Evolutionary conservation across 2,113 vertebrate species (phyloP), one percentile per base, ranked within the genome.

Genomic region (Henicopernis longicauda): DNA sequence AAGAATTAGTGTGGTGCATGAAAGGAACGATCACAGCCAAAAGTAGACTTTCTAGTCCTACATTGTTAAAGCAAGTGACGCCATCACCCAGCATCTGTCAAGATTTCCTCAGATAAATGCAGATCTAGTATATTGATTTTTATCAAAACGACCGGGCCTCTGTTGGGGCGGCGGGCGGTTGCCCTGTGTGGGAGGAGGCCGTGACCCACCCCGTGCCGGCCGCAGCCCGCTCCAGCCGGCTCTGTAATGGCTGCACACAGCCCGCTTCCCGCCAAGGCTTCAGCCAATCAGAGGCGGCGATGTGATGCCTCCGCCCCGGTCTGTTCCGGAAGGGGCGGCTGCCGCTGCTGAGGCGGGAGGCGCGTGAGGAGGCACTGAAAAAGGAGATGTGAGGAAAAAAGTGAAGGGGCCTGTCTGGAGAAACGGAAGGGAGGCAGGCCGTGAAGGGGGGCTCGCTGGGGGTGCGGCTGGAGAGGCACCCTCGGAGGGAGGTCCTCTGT

Each of bases 161-260:
- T 31, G 31, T 5, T 10, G 1, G 20, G 19, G 13, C 17, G 19
- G n/a, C 2, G 11, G 11, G 61, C 7, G 3, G 34, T 26, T 18
- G 25, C 36, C 29, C 17, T 12, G 22, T 23, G 57, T 16, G 16
- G 21, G 21, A 50, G 36, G 27, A 34, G 36, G 65, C 52, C 12
- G 1, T 57, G 15, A 31, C 17, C 10, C 1, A 5, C 47, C 26
- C 29, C 0, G 1, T 25, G 49, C 20, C 7, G 2, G 50, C 36
- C 8, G 11, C 27, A 20, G 52, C 54, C 6, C 7, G 11, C 17
- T 42, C n/a, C 45, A n/a, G 11, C 49, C 2, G 2, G 9, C 52
- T 49, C 71, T 50, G 19, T 67, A 13, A 36, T 9, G 47, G 59
- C 71, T 2, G 23, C 13, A 11, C 22, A 2, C 11, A 1, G 18